A percentile compares a stretch with the other conserved stretches of the same genome.
These are phyloP conservation scores for Buceros bicornis DNA, from an alignment of 2,797 vertebrate species.

Conservation along the genomic window DNA sequence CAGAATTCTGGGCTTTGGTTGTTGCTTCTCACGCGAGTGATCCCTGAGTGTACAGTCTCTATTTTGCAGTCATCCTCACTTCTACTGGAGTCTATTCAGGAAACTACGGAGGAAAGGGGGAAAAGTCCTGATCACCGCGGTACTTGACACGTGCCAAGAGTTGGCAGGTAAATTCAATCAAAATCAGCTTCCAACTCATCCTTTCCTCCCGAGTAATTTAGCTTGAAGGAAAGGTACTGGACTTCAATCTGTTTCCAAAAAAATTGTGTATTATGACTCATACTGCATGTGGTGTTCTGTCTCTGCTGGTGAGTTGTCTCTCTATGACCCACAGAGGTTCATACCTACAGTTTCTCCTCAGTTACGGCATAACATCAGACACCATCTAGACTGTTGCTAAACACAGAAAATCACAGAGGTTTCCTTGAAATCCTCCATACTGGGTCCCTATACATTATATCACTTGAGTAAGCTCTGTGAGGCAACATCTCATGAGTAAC, in stretches of 20 bases:
- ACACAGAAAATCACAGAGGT: background rate
- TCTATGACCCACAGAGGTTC: background rate
- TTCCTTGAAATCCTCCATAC: background rate
- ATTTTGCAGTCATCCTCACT: background rate
- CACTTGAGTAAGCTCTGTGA: background rate
- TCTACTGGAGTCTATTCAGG: background rate
- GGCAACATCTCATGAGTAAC: background rate
- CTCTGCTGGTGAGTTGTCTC: background rate
- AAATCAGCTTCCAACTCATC: background rate
- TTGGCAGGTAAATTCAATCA: background rate
- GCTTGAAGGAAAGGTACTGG: background rate
- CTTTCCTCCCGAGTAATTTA: background rate
- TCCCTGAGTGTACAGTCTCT: background rate
- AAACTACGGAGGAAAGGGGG: background rate
- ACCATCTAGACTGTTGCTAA: background rate
- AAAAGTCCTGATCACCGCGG: background rate
- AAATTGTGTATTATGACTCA: too few species aligned
- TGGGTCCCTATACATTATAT: background rate
- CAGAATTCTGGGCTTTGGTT: background rate
- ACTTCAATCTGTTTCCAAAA: background rate
- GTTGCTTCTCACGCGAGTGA: background rate
- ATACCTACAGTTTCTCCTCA: background rate
- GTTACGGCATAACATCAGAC: background rate
- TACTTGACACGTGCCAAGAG: background rate
- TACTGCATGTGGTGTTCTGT: background rate